A percentile compares a stretch with the other conserved stretches of the same genome.
Conservation (phyloP, 2,797 vertebrate genomes). For the Danio jaintianensis region DNA sequence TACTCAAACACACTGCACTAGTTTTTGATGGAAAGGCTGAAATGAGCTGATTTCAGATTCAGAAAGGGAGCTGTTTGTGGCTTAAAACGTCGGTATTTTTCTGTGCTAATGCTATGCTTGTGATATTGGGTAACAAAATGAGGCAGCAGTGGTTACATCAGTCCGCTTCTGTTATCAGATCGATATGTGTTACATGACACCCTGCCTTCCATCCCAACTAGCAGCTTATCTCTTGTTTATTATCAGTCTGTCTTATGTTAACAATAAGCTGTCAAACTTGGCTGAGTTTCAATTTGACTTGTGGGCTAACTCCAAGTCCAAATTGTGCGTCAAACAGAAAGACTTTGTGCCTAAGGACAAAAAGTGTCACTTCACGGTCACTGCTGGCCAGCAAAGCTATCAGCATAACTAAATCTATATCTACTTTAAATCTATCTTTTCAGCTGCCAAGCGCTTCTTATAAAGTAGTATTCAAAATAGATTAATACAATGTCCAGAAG, state of each 20-base stretch:
- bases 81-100: background rate
- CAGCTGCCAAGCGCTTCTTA: background rate
- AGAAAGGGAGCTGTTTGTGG: background rate
- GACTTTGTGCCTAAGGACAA: slow-evolving; percentile 16
- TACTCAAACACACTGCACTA: background rate
- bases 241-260: background rate
- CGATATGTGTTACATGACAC: slow-evolving; percentile 1
- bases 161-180: slow-evolving; percentile 13
- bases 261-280: slow-evolving; percentile 10
- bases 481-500: background rate
- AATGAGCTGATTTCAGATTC: background rate
- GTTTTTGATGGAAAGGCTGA: slow-evolving; percentile 14
- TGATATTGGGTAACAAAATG: background rate
- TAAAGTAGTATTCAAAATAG: background rate
- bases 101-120: background rate
- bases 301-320: background rate
- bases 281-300: background rate
- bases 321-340: slow-evolving; percentile 15
- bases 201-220: background rate
- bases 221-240: slow-evolving; percentile 2
- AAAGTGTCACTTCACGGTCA: background rate
- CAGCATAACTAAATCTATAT: background rate
- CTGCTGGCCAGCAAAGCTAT: background rate
- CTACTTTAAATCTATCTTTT: background rate
- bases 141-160: background rate